These are phyloP conservation scores for Mesocricetus auratus DNA, from an alignment of 2,113 vertebrate genomes.

Conservation along the genomic window DNA sequence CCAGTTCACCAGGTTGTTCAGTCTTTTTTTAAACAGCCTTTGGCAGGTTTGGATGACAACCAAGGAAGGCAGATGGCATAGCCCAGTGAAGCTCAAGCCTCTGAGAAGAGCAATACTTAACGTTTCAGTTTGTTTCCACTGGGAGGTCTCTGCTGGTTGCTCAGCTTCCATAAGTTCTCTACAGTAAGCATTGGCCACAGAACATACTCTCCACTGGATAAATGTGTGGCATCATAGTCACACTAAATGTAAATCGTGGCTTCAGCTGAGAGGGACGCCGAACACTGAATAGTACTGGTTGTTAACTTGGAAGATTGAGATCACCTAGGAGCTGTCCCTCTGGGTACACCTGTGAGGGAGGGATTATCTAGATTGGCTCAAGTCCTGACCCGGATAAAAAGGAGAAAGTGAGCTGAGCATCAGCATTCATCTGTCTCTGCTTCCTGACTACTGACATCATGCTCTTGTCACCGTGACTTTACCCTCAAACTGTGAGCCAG, in stretches of 20 bases:
- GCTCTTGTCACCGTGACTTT: not conserved
- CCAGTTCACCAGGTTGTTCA: not conserved
- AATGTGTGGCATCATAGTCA: not conserved
- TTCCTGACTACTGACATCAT: not conserved
- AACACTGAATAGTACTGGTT: not conserved
- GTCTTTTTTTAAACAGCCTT: not conserved
- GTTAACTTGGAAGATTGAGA: not conserved
- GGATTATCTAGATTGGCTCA: not conserved
- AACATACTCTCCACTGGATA: not conserved
- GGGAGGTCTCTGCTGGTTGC: not conserved
- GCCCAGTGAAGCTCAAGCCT: not conserved
- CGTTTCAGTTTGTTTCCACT: not conserved
- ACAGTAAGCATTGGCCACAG: not conserved
- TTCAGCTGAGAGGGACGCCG: not conserved
- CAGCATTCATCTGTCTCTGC: not conserved
- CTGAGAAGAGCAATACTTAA: not conserved
- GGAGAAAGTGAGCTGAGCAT: not conserved
- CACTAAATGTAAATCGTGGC: not conserved
- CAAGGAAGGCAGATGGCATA: conserved; percentile 29
- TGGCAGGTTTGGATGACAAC: not conserved
- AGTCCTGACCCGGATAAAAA: not conserved
- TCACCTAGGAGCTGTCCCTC: not conserved
- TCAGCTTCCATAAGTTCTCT: not conserved
- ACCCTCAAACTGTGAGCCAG: not conserved
- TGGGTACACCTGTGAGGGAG: not conserved